These are phyloP conservation scores for Ophion ventricosus DNA, from an alignment of 2,888 invertebrate genomes.

Conservation along the genomic window DNA sequence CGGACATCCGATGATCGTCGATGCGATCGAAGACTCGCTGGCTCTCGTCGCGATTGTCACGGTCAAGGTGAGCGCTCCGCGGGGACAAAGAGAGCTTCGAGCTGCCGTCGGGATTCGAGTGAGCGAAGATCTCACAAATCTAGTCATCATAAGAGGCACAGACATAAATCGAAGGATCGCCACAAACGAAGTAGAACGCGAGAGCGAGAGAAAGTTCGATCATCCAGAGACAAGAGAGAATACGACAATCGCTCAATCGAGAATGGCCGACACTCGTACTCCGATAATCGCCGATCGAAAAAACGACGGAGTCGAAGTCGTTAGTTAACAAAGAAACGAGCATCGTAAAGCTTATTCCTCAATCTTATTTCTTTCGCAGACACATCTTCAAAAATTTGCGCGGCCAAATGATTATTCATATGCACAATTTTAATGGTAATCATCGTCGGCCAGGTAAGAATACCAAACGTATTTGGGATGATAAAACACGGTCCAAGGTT, in stretches of 20 bases:
- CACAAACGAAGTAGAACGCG: conserved; percentile 27
- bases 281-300: conserved; percentile 58
- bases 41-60: neutral
- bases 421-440: neutral
- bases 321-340: neutral
- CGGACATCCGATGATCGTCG: conserved; percentile 34
- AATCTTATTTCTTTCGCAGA: neutral
- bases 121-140: conserved; percentile 52
- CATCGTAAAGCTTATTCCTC: neutral
- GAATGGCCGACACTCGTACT: conserved; percentile 6
- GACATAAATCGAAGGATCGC: conserved; percentile 56
- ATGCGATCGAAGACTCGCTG: conserved; percentile 13
- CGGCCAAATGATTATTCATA: no score
- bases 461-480: neutral
- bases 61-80: neutral
- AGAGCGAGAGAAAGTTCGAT: conserved; percentile 38
- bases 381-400: neutral
- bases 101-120: conserved; percentile 7
- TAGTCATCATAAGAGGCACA: conserved; percentile 54
- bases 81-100: neutral
- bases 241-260: conserved; percentile 13
- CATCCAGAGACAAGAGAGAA: conserved; percentile 35
- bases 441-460: neutral
- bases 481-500: neutral
- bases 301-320: conserved; percentile 32